These are phyloP conservation scores for Oreochromis aureus DNA, from an alignment of 2,113 vertebrate species.

Conservation along the genomic window DNA sequence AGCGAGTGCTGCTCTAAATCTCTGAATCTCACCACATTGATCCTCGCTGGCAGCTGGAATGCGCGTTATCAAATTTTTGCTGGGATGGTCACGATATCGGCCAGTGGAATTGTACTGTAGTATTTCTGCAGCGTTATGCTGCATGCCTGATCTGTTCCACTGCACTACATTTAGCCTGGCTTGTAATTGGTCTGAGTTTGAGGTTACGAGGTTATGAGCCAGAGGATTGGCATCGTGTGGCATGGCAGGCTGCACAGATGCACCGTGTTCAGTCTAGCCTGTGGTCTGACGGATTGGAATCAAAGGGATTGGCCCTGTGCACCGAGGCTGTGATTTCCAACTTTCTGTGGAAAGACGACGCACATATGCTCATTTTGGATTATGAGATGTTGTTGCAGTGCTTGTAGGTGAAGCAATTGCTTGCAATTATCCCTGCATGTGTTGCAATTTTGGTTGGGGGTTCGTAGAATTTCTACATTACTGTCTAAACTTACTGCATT, in stretches of 20 bases:
- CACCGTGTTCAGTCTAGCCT: slow-evolving; percentile 45
- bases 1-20: neutral
- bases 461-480: neutral
- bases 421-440: neutral
- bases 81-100: neutral
- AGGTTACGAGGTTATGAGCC: slow-evolving; percentile 41
- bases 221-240: slow-evolving; percentile 35
- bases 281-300: slow-evolving; percentile 37
- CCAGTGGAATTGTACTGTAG: neutral
- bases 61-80: neutral
- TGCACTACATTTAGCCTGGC: slow-evolving; percentile 11
- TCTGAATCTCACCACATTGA: neutral
- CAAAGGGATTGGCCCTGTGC: slow-evolving; percentile 15
- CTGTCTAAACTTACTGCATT: neutral
- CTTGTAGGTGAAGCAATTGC: neutral
- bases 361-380: slow-evolving; percentile 15
- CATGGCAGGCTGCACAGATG: slow-evolving; percentile 38
- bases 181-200: slow-evolving; percentile 42
- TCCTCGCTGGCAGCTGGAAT: neutral
- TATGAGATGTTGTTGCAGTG: neutral
- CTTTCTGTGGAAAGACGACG: neutral
- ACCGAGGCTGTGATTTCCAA: neutral
- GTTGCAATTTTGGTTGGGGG: neutral
- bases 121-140: slow-evolving; percentile 2
- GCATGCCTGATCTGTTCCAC: neutral